Conservation (phyloP, 2,888 invertebrate genomes). For the Drosophila maculinotata region DNA sequence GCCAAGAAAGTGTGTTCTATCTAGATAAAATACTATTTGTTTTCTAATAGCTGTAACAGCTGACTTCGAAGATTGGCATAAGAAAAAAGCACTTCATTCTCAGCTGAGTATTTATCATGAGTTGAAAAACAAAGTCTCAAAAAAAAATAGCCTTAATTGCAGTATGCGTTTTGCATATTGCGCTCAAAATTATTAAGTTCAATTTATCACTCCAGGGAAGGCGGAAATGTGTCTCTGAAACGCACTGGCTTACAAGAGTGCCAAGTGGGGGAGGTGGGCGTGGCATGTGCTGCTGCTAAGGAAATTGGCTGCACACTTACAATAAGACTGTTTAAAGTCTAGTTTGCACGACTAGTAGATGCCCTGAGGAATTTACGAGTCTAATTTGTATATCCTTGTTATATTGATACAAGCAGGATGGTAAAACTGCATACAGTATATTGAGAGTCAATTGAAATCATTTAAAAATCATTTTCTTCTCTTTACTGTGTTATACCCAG, state of each 20-base stretch:
- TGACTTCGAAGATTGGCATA: no score
- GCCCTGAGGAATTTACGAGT: not conserved
- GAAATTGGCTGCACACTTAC: constrained; percentile 57
- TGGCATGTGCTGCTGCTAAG: constrained; percentile 52
- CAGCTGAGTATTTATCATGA: no score
- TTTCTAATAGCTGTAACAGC: no score
- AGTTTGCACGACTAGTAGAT: not conserved
- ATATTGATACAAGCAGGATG: no score
- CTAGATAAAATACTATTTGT: no score
- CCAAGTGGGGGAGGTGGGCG: constrained; percentile 4
- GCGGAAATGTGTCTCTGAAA: constrained; percentile 59
- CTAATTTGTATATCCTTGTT: no score
- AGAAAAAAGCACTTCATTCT: not conserved
- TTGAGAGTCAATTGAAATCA: not conserved
- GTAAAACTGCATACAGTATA: not conserved
- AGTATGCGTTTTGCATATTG: constrained; percentile 11
- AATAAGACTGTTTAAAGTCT: not conserved
- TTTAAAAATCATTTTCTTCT: no score
- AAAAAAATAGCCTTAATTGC: not conserved
- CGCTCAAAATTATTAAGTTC: constrained; percentile 49
- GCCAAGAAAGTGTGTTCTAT: no score
- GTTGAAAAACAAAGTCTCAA: no score
- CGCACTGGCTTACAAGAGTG: constrained; percentile 27
- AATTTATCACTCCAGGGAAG: constrained; percentile 57
- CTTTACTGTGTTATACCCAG: no score